A percentile compares a stretch with the other conserved stretches of the same genome.
Evolutionary conservation across 2,113 vertebrate genomes (phyloP).

Genomic region (Erythrocercus mccallii): DNA sequence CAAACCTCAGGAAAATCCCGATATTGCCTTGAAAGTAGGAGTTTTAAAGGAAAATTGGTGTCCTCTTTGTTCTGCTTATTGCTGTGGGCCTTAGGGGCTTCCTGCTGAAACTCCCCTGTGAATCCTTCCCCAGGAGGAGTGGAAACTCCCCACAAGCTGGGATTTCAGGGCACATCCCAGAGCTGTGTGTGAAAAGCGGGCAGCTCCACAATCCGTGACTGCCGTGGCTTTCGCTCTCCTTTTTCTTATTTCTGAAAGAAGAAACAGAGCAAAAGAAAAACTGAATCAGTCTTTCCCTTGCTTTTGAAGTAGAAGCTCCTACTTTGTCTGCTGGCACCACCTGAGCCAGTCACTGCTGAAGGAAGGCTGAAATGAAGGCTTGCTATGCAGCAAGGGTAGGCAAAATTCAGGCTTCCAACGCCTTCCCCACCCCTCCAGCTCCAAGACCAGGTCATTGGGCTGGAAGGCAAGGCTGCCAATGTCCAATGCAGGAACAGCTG

Average conservation of each 20-base stretch:
- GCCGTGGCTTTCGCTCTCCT: rapidly evolving
- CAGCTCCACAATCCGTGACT: background rate
- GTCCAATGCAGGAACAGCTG: background rate
- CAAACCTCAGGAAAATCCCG: background rate
- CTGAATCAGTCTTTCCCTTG: background rate
- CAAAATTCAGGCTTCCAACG: background rate
- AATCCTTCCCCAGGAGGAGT: background rate
- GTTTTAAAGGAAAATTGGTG: background rate
- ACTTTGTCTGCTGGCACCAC: background rate
- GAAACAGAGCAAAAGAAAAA: background rate
- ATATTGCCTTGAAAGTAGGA: background rate
- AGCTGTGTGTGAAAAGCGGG: background rate
- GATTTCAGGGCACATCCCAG: background rate
- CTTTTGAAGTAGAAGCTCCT: background rate
- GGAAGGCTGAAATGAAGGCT: background rate
- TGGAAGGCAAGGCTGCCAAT: background rate
- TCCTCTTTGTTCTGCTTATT: background rate
- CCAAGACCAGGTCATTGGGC: background rate
- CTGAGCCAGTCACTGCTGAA: background rate
- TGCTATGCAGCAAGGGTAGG: background rate
- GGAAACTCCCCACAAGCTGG: background rate
- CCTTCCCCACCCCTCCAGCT: background rate
- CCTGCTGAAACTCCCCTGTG: background rate
- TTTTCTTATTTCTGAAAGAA: background rate
- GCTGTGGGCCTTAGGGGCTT: background rate